Conservation (phyloP, 1,140 invertebrate species). For the Spodoptera litura region DNA sequence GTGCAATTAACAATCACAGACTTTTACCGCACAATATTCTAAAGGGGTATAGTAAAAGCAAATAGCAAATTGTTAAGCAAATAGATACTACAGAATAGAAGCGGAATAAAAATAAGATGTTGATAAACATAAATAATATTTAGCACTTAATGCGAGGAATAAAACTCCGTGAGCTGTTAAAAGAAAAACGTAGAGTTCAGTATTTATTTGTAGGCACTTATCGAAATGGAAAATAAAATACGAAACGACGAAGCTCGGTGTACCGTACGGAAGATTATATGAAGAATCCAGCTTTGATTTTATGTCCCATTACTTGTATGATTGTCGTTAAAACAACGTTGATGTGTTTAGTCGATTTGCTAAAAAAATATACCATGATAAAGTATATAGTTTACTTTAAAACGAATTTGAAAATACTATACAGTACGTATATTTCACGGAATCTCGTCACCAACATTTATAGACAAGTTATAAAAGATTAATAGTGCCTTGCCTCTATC, state of each 20-base stretch:
- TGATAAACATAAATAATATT: not conserved
- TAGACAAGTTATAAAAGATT: conserved; percentile 29
- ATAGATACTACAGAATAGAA: not conserved
- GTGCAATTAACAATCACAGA: not conserved
- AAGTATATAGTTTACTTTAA: not conserved
- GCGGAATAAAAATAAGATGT: no score
- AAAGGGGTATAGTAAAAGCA: not conserved
- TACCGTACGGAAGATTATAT: conserved; percentile 3
- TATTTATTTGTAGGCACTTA: conserved; percentile 21
- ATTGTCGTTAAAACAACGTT: not conserved
- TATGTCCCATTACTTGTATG: conserved; percentile 10
- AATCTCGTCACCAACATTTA: conserved; percentile 4
- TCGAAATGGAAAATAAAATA: conserved; percentile 19
- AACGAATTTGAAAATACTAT: not conserved
- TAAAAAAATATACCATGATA: not conserved
- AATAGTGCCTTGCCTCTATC: conserved; percentile 17
- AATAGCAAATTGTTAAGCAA: not conserved
- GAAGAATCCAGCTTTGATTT: conserved; percentile 16
- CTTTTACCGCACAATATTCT: not conserved
- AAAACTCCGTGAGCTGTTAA: not conserved
- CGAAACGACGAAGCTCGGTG: conserved; percentile 7
- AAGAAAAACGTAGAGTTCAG: not conserved
- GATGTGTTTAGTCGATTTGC: not conserved
- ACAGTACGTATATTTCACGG: not conserved
- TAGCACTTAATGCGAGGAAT: no score